Percentiles rank a stretch among this genome's conserved stretches.
These are phyloP conservation scores for Amniataba percoides DNA, from an alignment of 2,797 vertebrate genomes.

Conservation along the genomic window DNA sequence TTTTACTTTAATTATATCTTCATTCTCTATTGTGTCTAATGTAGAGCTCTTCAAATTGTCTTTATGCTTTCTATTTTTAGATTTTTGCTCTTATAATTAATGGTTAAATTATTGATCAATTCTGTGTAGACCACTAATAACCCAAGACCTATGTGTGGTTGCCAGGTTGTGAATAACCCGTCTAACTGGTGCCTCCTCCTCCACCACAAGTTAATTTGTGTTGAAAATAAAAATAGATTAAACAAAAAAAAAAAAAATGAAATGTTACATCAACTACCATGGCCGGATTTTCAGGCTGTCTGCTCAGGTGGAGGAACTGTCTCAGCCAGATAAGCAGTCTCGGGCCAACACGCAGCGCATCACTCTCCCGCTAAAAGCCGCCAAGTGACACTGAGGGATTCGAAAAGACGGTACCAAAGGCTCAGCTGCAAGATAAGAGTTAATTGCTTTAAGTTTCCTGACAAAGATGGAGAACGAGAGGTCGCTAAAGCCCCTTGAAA, in stretches of 20 bases:
- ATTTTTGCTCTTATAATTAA: neutral
- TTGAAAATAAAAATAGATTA: neutral
- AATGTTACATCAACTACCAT: neutral
- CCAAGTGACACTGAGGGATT: constrained; percentile 29
- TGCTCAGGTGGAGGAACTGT: constrained; percentile 7
- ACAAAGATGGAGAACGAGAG: constrained; percentile 49
- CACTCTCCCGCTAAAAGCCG: constrained; percentile 21
- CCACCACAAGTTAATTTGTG: neutral
- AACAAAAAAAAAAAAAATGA: neutral
- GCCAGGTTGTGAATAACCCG: neutral
- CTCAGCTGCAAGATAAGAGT: constrained; percentile 52
- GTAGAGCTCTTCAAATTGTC: too few species aligned
- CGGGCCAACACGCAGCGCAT: constrained; percentile 9
- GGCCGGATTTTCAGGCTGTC: neutral
- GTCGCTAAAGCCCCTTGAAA: constrained; percentile 48
- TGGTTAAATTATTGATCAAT: neutral
- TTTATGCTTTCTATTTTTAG: too few species aligned
- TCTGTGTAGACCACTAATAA: neutral
- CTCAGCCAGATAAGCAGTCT: constrained; percentile 14
- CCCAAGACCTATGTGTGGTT: neutral
- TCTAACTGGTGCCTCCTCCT: neutral
- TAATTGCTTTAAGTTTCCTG: constrained; percentile 40
- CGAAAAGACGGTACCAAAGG: constrained; percentile 1
- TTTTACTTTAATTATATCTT: too few species aligned
- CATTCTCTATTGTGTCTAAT: too few species aligned